Evolutionary conservation across 2,113 vertebrate genomes (phyloP), one percentile per base, ranked within the genome.

Genomic region (Plectropomus leopardus): DNA sequence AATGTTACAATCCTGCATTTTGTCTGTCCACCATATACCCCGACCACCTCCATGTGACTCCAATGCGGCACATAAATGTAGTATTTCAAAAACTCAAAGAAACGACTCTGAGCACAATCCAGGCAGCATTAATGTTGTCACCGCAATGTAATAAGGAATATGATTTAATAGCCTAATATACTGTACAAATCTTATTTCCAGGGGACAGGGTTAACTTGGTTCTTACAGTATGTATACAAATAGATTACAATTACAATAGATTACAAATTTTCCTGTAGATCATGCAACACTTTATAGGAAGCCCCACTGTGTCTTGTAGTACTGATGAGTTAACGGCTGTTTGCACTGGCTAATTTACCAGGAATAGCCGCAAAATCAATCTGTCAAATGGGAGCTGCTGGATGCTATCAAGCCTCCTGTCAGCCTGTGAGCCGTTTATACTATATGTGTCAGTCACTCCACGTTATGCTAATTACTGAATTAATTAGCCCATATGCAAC

Each of bases 391-490:
- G 36, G 68, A 84, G 76, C 80, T 76, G 61, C 67, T 72, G 86
- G 83, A 89, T 89, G 80, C 66, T 59, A 86, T 87, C 75, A 67
- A 72, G 74, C 74, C 69, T 91, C 83, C 87, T 82, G 89, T 91
- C 88, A 84, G 57, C 45, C 84, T 82, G 45, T 63, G 57, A 89
- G 83, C 65, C 21, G 48, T 87, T 89, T 85, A 83, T 63, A 76
- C 54, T 72, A 58, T 40, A 83, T 86, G 84, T 83, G 88, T 90
- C 87, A 87, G 76, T 88, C 88, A 82, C 78, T 92, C 75, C 71
- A 72, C 80, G 87, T 89, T 89, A 89, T 81, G 91, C 89, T 92
- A 91, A 95, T 95, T 91, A 92, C 76, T 78, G 80, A 92, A 87
- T 91, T 90, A 92, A 94, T 93, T 92, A 90, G 74, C 71, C 83